Evolutionary conservation across 2,113 vertebrate genomes (phyloP).

Genomic region (Silurus glanis): DNA sequence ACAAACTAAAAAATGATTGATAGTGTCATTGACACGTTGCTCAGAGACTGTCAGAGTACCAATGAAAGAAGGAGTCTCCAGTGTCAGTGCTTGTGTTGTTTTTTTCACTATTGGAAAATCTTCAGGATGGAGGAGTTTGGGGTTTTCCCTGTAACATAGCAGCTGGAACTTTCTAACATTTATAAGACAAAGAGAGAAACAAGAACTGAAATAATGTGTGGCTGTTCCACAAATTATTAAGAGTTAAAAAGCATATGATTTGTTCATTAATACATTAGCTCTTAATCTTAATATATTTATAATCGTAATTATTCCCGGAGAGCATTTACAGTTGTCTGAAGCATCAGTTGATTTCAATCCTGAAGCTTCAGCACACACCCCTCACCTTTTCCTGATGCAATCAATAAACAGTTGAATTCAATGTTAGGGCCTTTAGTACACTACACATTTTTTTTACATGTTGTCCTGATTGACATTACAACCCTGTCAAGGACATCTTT

Average conservation of each 20-base stretch:
- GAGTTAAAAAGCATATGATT: not conserved
- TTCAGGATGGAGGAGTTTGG: not conserved
- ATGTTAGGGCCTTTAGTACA: conserved; percentile 19
- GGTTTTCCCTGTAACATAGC: not conserved
- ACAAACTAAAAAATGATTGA: not conserved
- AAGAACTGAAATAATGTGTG: not conserved
- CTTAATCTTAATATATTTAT: too few species aligned
- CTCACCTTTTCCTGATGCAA: not conserved
- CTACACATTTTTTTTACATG: conserved; percentile 23
- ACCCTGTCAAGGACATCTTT: conserved; percentile 61
- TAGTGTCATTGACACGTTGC: not conserved
- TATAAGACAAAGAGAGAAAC: not conserved
- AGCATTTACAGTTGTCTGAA: too few species aligned
- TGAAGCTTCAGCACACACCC: not conserved
- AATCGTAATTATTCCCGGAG: too few species aligned
- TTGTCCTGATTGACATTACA: conserved; percentile 68
- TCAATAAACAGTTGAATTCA: conserved; percentile 1
- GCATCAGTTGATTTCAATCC: not conserved
- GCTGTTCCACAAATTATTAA: not conserved
- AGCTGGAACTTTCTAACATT: not conserved
- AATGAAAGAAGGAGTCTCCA: not conserved
- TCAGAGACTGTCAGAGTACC: not conserved
- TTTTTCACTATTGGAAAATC: not conserved
- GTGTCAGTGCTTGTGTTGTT: not conserved
- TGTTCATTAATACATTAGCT: not conserved